These are phyloP conservation scores for Sycophaga agraensis DNA, from an alignment of 1,140 invertebrate species.

Conservation along the genomic window DNA sequence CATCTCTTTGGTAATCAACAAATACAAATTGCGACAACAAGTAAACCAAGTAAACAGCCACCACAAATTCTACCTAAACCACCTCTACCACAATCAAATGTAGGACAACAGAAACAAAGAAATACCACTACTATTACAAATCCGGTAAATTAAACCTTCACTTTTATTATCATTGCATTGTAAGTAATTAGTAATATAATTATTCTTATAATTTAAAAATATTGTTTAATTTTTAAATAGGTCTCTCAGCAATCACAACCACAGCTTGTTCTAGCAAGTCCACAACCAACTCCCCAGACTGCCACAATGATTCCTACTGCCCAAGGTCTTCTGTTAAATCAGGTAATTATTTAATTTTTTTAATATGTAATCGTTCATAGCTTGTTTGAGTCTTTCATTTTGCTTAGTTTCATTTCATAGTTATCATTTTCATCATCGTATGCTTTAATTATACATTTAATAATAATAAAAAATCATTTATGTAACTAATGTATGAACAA, in stretches of 20 bases:
- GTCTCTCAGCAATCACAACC: slow-evolving; percentile 55
- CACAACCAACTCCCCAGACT: slow-evolving; percentile 50
- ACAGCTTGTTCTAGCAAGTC: slow-evolving; percentile 53
- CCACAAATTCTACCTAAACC: slow-evolving; percentile 56
- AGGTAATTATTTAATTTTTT: slow-evolving; percentile 42
- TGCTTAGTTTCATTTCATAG: slow-evolving; percentile 19
- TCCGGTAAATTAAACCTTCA: slow-evolving; percentile 43
- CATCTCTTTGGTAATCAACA: slow-evolving; percentile 56
- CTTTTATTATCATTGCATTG: not conserved
- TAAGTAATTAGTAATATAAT: too few relatives aligned
- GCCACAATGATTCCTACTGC: slow-evolving; percentile 55
- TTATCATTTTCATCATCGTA: too few relatives aligned
- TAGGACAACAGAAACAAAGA: slow-evolving; percentile 51
- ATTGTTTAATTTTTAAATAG: slow-evolving; percentile 32
- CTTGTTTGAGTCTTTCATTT: slow-evolving; percentile 11
- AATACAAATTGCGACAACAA: slow-evolving; percentile 53
- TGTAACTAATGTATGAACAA: too few relatives aligned
- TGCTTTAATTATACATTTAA: slow-evolving; percentile 4
- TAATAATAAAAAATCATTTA: slow-evolving; percentile 6
- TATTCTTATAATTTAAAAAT: too few relatives aligned
- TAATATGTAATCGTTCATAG: not conserved
- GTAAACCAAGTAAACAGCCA: slow-evolving; percentile 53
- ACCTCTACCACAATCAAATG: slow-evolving; percentile 47
- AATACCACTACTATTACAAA: slow-evolving; percentile 54
- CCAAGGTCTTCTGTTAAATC: slow-evolving; percentile 54